phyloP scores from a whole-genome alignment of 92 coral and sea anemone genomes.

The Blastomussa wellsi region DNA sequence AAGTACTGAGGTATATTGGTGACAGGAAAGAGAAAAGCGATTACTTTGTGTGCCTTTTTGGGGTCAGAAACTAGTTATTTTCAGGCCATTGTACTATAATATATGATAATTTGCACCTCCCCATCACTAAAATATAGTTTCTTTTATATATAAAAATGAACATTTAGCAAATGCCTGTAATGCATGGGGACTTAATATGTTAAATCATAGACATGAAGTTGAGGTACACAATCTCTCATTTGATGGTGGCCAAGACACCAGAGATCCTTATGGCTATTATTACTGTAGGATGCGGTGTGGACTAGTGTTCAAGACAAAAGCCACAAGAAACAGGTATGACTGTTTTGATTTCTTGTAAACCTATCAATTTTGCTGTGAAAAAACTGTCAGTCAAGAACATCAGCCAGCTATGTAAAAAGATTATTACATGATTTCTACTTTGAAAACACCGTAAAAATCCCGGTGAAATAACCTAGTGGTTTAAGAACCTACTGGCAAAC shows the following conservation, averaged over 20 bases:
- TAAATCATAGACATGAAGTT: constrained; percentile 12
- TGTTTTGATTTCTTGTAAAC: neutral
- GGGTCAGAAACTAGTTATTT: constrained; percentile 15
- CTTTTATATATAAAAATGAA: too few species aligned
- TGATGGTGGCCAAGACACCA: constrained; percentile 5
- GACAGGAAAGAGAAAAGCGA: neutral
- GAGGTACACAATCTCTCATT: constrained; percentile 15
- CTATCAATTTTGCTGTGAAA: constrained; percentile 3
- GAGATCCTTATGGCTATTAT: constrained; percentile 32
- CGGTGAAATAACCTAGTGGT: too few species aligned
- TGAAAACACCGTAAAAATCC: too few species aligned
- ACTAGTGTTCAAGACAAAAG: constrained; percentile 28
- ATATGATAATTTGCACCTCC: constrained; percentile 13
- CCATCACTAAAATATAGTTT: constrained; percentile 13
- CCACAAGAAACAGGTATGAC: neutral
- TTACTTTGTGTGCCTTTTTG: constrained; percentile 10
- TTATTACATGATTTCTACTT: too few species aligned
- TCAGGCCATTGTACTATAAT: constrained; percentile 11
- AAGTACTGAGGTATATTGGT: constrained; percentile 20
- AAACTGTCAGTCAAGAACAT: constrained; percentile 16
- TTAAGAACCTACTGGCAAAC: too few species aligned
- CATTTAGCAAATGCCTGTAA: neutral
- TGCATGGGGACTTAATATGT: neutral
- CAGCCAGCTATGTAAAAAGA: constrained; percentile 2
- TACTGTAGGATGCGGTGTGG: constrained; percentile 20